These are phyloP conservation scores for Pyrochroa serraticornis DNA, from an alignment of 2,888 invertebrate species.

Conservation along the genomic window DNA sequence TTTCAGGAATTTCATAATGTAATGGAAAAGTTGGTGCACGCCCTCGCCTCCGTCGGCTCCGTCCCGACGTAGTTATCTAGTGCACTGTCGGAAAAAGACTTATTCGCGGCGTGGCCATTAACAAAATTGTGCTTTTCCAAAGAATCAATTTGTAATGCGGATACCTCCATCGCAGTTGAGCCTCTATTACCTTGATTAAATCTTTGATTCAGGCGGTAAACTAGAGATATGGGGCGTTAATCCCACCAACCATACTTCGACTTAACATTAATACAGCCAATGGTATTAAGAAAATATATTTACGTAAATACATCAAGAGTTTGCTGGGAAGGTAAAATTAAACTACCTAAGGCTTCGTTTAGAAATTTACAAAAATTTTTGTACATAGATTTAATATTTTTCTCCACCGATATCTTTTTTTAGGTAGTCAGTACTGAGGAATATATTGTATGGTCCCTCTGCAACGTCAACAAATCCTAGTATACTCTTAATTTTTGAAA, in stretches of 20 bases:
- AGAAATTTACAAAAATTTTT: no score
- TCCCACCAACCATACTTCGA: slow-evolving; percentile 1
- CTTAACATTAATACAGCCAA: no score
- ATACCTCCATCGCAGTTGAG: slow-evolving; percentile 33
- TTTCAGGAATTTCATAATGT: slow-evolving; percentile 30
- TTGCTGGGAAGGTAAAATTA: no score
- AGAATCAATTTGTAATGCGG: slow-evolving; percentile 43
- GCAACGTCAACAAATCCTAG: no score
- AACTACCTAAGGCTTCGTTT: no score
- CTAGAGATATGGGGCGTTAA: slow-evolving; percentile 19
- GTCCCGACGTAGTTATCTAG: slow-evolving; percentile 21
- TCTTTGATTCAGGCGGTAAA: slow-evolving; percentile 27
- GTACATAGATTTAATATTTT: no score
- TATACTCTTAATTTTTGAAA: no score
- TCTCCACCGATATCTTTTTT: no score
- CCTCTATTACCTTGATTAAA: slow-evolving; percentile 44
- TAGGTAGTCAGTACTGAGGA: no score
- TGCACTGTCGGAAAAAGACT: slow-evolving; percentile 31
- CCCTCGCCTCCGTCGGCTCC: slow-evolving; percentile 2
- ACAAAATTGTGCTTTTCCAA: slow-evolving; percentile 42
- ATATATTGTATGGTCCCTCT: no score
- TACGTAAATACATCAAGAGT: no score
- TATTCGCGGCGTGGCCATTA: slow-evolving; percentile 38
- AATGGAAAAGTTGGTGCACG: slow-evolving; percentile 32
- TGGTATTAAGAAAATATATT: no score